Evolutionary conservation across 2,888 invertebrate genomes (phyloP).

Genomic region (Didymodactylos carnosus): DNA sequence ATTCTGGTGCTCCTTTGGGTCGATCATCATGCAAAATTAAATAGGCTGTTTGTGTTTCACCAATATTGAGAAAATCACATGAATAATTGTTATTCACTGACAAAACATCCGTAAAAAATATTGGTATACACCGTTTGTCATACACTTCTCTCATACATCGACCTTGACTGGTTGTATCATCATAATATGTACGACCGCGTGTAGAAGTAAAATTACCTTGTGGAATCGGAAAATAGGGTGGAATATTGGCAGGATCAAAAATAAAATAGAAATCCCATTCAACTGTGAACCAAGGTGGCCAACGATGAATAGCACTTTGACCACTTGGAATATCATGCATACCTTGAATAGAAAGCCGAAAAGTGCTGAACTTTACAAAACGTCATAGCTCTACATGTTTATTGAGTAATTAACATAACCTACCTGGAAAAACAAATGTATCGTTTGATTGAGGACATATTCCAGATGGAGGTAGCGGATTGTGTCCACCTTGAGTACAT

Average conservation of each 20-base stretch:
- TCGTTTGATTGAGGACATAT: not conserved
- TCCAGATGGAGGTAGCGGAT: not conserved
- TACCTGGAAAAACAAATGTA: not conserved
- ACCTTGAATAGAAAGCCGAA: not conserved
- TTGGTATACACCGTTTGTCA: not conserved
- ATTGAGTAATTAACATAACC: not conserved
- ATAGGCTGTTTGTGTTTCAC: not conserved
- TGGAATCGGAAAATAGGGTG: not conserved
- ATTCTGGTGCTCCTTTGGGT: not conserved
- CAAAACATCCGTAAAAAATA: not conserved
- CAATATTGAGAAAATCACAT: not conserved
- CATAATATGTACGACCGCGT: not conserved
- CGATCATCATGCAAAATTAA: not conserved
- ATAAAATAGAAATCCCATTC: not conserved
- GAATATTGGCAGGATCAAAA: not conserved
- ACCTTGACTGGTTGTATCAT: not conserved
- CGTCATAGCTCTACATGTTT: too few relatives aligned
- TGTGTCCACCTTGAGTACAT: not conserved
- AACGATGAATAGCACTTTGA: not conserved
- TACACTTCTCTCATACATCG: not conserved
- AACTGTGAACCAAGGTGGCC: not conserved
- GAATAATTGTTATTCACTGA: not conserved
- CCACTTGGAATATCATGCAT: not conserved
- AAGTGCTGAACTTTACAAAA: too few relatives aligned
- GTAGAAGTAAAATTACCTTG: not conserved